Conservation (phyloP, 2,888 invertebrate genomes). For the Epiblema foenella region DNA sequence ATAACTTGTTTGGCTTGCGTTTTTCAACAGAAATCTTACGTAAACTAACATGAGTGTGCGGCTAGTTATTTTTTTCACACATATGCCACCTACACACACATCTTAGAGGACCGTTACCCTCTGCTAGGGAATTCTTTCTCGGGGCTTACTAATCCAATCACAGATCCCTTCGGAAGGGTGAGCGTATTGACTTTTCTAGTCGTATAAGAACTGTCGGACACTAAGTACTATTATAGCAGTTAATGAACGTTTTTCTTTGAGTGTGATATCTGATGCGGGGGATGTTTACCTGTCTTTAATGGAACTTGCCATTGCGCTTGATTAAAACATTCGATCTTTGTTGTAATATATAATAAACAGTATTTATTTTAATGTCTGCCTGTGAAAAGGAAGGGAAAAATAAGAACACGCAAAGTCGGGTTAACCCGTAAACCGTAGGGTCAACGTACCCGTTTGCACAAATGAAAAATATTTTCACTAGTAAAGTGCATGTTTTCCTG, state of each 20-base stretch:
- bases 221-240: constrained; percentile 18
- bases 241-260: constrained; percentile 23
- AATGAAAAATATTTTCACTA: constrained; percentile 39
- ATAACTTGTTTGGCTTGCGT: constrained; percentile 45
- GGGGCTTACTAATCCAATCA: constrained; percentile 74
- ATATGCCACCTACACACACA: not conserved
- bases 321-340: not conserved
- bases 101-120: constrained; percentile 41
- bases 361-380: not conserved
- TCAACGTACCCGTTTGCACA: constrained; percentile 29
- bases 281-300: constrained; percentile 21
- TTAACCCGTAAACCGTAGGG: constrained; percentile 6
- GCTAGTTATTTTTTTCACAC: constrained; percentile 13
- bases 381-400: not conserved
- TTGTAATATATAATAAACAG: not conserved
- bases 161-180: constrained; percentile 58
- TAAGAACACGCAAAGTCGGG: not conserved
- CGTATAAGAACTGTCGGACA: constrained; percentile 23
- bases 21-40: constrained; percentile 27
- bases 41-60: constrained; percentile 23
- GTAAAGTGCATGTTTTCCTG: constrained; percentile 45
- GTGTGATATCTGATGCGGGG: constrained; percentile 1
- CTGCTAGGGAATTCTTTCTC: constrained; percentile 50
- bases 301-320: constrained; percentile 11
- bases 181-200: constrained; percentile 38